Evolutionary conservation across 2,113 vertebrate species (phyloP).

Genomic region (Nettapus auritus): DNA sequence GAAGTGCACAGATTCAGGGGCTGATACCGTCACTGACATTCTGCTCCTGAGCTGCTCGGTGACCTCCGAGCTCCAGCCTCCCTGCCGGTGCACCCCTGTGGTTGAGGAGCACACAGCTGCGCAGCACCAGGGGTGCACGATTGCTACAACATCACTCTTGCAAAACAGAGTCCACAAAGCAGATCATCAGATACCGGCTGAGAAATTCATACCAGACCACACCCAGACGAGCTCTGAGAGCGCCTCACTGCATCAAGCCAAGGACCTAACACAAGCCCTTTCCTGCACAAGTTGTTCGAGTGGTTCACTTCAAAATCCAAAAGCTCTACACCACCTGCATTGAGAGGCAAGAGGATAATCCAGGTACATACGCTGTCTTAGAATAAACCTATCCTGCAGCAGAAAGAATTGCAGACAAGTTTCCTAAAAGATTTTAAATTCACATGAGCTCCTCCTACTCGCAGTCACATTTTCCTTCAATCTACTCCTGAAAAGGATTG

Average conservation of each 20-base stretch:
- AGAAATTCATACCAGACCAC: constrained; percentile 49
- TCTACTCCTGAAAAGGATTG: not conserved
- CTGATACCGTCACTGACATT: not conserved
- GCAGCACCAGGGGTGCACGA: not conserved
- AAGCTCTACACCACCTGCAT: not conserved
- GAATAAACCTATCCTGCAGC: not conserved
- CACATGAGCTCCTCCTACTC: not conserved
- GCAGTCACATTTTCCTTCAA: not conserved
- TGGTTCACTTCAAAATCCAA: not conserved
- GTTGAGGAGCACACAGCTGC: not conserved
- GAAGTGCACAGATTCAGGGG: not conserved
- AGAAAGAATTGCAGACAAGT: not conserved
- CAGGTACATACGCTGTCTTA: not conserved
- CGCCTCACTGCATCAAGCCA: not conserved
- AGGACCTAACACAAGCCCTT: not conserved
- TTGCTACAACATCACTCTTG: constrained; percentile 55
- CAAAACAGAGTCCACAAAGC: constrained; percentile 63
- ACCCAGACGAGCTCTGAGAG: constrained; percentile 46
- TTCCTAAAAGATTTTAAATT: not conserved
- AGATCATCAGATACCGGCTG: constrained; percentile 56
- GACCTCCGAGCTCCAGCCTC: not conserved
- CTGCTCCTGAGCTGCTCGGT: not conserved
- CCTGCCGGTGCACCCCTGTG: rapidly evolving
- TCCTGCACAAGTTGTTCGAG: not conserved
- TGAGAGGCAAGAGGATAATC: not conserved